Percentiles rank a stretch among this genome's conserved stretches.
Evolutionary conservation across 1,140 invertebrate species (phyloP).

Genomic region (Sitophilus oryzae): DNA sequence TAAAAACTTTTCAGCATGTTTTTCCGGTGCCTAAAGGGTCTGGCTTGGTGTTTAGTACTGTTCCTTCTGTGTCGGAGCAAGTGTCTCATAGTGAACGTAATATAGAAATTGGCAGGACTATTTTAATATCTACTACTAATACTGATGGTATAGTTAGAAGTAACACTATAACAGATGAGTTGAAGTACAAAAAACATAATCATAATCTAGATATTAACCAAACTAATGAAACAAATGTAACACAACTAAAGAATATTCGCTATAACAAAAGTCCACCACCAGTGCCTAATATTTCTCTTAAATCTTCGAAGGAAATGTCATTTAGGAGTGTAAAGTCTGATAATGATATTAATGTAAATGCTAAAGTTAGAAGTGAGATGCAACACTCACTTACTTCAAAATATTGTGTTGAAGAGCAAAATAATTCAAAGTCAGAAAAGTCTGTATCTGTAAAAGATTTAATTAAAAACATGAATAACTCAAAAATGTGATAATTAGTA

Average conservation of each 20-base stretch:
- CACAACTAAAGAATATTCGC: background rate
- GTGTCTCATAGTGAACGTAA: conserved; percentile 4
- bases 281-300: conserved; percentile 1
- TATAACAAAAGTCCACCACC: conserved; percentile 1
- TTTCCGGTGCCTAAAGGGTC: conserved; percentile 33
- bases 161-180: conserved; percentile 29
- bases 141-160: conserved; percentile 51
- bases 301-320: conserved; percentile 26
- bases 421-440: background rate
- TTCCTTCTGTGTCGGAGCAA: conserved; percentile 22
- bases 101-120: conserved; percentile 58
- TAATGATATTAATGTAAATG: background rate
- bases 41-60: conserved; percentile 28
- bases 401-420: too few species aligned
- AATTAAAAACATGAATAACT: conserved; percentile 30
- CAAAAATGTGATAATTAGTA: background rate
- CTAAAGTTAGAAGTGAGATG: background rate
- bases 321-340: conserved; percentile 43
- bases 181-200: conserved; percentile 7
- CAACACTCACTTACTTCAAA: too few species aligned
- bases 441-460: conserved; percentile 35
- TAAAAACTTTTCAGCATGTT: conserved; percentile 36
- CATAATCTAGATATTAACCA: background rate
- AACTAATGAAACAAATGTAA: background rate
- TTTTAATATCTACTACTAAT: conserved; percentile 68